These are phyloP conservation scores for Drosophila miranda DNA, from an alignment of 1,140 invertebrate genomes.

Conservation along the genomic window DNA sequence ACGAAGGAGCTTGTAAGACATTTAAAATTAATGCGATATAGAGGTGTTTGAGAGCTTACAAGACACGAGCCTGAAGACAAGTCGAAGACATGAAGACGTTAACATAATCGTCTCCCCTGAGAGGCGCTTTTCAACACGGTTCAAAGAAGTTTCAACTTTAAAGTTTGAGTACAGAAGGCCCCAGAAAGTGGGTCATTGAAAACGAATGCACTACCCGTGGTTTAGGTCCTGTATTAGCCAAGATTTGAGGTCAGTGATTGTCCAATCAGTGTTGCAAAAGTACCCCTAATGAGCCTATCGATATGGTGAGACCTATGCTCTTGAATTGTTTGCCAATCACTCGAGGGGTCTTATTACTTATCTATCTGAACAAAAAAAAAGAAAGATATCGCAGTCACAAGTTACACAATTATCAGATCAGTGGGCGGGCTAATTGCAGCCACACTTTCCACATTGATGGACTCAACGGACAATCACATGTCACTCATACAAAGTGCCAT, in stretches of 20 bases:
- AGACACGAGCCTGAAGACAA: constrained; percentile 37
- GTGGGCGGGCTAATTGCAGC: constrained; percentile 12
- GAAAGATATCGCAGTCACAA: constrained; percentile 15
- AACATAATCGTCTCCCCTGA: constrained; percentile 24
- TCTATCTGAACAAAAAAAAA: constrained; percentile 3
- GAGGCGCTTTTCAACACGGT: constrained; percentile 33
- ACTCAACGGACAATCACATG: no score
- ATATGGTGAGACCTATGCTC: background rate
- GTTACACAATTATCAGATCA: constrained; percentile 29
- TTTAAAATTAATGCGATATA: constrained; percentile 67
- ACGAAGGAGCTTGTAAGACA: constrained; percentile 23
- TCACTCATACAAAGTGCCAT: no score
- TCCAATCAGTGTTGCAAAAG: constrained; percentile 8
- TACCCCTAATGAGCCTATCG: background rate
- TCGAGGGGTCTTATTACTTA: constrained; percentile 39
- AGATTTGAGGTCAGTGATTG: no score
- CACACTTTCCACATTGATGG: no score
- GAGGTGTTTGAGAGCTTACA: constrained; percentile 46
- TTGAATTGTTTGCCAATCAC: constrained; percentile 56
- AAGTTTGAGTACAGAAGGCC: background rate
- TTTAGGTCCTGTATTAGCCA: no score
- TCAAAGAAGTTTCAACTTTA: background rate
- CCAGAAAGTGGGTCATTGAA: background rate
- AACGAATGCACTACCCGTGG: no score
- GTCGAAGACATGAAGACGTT: constrained; percentile 38